Evolutionary conservation across 2,113 vertebrate species (phyloP), one percentile per base, ranked within the genome.

Genomic region (Nibea albiflora): DNA sequence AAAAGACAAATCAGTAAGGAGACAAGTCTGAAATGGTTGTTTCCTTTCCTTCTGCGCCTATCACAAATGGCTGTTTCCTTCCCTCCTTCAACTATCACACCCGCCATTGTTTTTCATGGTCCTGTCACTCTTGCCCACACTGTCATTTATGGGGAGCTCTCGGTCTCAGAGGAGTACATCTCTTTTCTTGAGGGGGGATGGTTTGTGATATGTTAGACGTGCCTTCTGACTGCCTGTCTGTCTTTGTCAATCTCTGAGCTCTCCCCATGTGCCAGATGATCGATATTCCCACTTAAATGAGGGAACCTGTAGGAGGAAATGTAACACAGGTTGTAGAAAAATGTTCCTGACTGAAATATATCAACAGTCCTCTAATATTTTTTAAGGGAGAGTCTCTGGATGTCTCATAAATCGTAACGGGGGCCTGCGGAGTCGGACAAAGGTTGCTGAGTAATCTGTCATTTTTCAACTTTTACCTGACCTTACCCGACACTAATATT

Each of bases 201-300:
- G 22, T 57, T 73, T 73, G 81, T 39, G 64, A 76, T 54, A 24
- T 66, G 35, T 78, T 56, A 5, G 72, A 73, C 54, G 54, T 26
- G 44, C 62, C 31, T 24, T 75, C 64, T 68, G 65, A 28, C 80
- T 76, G 79, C 52, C 53, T 60, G 67, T 57, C 69, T 79, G 1
- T 73, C 67, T 80, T 24, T 60, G 64, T 72, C 39, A 7, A 31
- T 52, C 42, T 71, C 56, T 47, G 80, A 71, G 53, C 24, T 57
- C 35, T 62, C 76, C 76, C 46, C 56, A 70, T 73, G 85, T 54
- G 60, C 50, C 78, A 1, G 69, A 78, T 71, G 82, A 85, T 75
- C 75, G 56, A 83, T 80, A 16, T 24, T 5, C 49, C 0, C 26
- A 0, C 3, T 46, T 42, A 56, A 78, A 72, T 54, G 49, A 58